Conservation (phyloP, 2,113 vertebrate species). For the Neotragus pygmaeus region DNA sequence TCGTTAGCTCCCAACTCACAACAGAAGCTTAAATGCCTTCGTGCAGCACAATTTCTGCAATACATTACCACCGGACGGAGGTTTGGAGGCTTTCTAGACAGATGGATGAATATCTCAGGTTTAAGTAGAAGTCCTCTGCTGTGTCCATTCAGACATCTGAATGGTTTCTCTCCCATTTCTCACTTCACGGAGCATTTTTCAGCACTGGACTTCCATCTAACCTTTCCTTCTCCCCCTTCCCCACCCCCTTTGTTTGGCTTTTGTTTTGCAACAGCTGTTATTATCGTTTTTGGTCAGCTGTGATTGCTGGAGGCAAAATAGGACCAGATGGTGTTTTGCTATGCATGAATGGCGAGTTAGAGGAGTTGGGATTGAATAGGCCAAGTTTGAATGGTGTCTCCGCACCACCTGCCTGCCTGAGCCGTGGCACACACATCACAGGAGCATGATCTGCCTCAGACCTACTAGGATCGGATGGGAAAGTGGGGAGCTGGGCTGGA, state of each 20-base stretch:
- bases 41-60: constrained; percentile 78
- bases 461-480: constrained; percentile 82
- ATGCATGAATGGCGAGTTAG: constrained; percentile 99
- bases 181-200: constrained; percentile 87
- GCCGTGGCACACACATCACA: constrained; percentile 87
- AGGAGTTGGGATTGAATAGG: constrained; percentile 98
- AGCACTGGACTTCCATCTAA: constrained; percentile 93
- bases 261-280: constrained; percentile 99
- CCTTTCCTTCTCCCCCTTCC: constrained; percentile 86
- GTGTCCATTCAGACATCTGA: constrained; percentile 81
- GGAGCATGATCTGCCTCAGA: constrained; percentile 92
- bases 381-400: constrained; percentile 99
- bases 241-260: constrained; percentile 94
- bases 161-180: constrained; percentile 85
- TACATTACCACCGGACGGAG: constrained; percentile 85
- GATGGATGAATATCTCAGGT: constrained; percentile 84
- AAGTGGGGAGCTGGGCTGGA: constrained; percentile 84
- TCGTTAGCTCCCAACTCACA: constrained; percentile 79
- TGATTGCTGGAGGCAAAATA: constrained; percentile 99
- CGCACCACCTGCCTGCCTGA: constrained; percentile 99
- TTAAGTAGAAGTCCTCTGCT: constrained; percentile 83
- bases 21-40: constrained; percentile 81
- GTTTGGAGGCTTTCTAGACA: constrained; percentile 75
- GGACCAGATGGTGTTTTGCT: constrained; percentile 99
- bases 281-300: constrained; percentile 99